Conservation (phyloP, 2,113 vertebrate species). For the Pelodiscus sinensis region DNA sequence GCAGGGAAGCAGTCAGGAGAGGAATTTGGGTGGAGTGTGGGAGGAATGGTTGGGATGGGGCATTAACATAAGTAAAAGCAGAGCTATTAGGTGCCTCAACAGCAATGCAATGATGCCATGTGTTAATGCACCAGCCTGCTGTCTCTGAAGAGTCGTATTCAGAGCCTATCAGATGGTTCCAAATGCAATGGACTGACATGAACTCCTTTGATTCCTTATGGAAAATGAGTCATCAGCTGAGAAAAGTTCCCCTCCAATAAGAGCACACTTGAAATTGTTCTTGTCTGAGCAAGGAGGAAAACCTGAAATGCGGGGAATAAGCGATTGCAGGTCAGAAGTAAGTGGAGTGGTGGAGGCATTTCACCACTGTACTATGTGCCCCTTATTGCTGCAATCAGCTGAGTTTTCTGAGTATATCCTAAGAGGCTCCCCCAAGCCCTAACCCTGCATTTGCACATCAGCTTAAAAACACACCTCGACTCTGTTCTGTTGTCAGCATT, state of each 20-base stretch:
- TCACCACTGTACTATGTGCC: neutral
- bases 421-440: rapidly evolving
- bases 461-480: neutral
- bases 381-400: neutral
- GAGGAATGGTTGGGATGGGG: neutral
- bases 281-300: neutral
- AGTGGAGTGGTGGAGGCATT: neutral
- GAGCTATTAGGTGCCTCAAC: neutral
- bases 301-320: neutral
- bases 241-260: rapidly evolving
- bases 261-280: neutral
- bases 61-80: neutral
- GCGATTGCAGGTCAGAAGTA: neutral
- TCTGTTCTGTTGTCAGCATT: neutral
- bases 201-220: neutral
- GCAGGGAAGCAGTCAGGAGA: neutral
- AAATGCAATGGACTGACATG: neutral
- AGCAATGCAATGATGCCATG: neutral
- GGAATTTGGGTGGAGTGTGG: neutral
- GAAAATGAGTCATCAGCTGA: neutral
- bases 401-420: neutral
- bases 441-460: neutral
- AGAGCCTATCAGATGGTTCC: neutral
- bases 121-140: neutral
- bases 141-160: neutral